A percentile compares a stretch with the other conserved stretches of the same genome.
These are phyloP conservation scores for Ceyx margarethae DNA, from an alignment of 2,113 vertebrate species.

Conservation along the genomic window DNA sequence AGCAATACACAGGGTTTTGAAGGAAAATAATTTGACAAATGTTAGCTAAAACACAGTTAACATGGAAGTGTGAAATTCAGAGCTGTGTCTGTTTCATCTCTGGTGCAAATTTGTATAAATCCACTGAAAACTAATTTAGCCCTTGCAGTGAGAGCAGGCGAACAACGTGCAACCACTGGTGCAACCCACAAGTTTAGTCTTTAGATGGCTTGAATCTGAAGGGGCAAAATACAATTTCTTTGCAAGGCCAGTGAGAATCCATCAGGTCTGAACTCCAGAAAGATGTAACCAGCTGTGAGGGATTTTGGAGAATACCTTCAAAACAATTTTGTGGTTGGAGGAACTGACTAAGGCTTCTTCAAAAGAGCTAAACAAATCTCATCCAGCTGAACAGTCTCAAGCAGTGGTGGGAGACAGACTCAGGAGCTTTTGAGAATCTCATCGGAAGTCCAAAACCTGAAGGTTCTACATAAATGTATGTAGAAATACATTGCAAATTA, in stretches of 20 bases:
- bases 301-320: not conserved
- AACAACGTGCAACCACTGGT: rapidly evolving
- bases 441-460: not conserved
- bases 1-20: not conserved
- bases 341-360: not conserved
- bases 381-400: not conserved
- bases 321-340: not conserved
- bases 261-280: not conserved
- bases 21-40: not conserved
- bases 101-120: not conserved
- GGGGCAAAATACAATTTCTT: not conserved
- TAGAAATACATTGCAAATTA: not conserved
- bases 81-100: not conserved
- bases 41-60: not conserved
- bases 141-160: not conserved
- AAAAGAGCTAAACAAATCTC: not conserved
- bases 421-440: not conserved
- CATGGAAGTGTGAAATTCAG: not conserved
- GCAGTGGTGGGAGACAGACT: not conserved
- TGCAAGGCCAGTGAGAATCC: not conserved
- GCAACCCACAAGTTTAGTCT: not conserved
- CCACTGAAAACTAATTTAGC: not conserved
- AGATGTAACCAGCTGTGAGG: not conserved
- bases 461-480: not conserved
- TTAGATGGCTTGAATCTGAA: not conserved